A percentile compares a stretch with the other conserved stretches of the same genome.
These are phyloP conservation scores for Nowickia ferox DNA, from an alignment of 2,888 invertebrate species.

Conservation along the genomic window DNA sequence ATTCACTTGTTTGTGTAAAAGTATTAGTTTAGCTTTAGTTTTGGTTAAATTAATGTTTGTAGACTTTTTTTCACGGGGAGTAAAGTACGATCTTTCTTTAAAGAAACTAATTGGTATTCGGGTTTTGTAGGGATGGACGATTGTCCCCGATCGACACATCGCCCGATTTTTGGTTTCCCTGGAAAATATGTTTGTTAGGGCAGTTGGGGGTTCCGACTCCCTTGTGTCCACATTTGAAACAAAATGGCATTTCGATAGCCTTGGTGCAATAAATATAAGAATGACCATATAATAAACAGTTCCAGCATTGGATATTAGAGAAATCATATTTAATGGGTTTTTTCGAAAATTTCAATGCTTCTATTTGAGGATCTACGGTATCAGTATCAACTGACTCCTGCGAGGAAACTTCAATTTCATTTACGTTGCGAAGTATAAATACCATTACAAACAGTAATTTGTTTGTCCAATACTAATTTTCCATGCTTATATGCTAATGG, in stretches of 20 bases:
- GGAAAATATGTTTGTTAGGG: slow-evolving; percentile 7
- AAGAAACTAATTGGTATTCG: slow-evolving; percentile 21
- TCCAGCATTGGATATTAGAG: slow-evolving; percentile 44
- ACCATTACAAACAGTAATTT: no score
- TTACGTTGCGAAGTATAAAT: no score
- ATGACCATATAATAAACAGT: slow-evolving; percentile 11
- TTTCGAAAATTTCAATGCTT: not conserved
- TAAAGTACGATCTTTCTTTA: no score
- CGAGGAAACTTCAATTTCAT: not conserved
- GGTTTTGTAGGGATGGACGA: slow-evolving; percentile 32
- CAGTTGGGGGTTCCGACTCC: slow-evolving; percentile 25
- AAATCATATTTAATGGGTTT: slow-evolving; percentile 6
- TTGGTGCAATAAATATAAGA: slow-evolving; percentile 36
- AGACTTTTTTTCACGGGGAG: not conserved
- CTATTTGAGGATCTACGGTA: slow-evolving; percentile 27
- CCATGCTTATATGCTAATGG: no score
- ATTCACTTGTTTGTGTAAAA: not conserved
- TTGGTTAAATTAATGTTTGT: not conserved
- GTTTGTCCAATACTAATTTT: no score
- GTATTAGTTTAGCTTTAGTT: not conserved
- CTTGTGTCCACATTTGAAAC: slow-evolving; percentile 6
- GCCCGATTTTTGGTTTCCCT: slow-evolving; percentile 48
- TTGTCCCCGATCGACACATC: slow-evolving; percentile 19
- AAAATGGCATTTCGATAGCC: not conserved
- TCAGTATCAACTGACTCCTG: not conserved